These are phyloP conservation scores for Callorhinus ursinus DNA, from an alignment of 2,113 vertebrate species.

Conservation along the genomic window DNA sequence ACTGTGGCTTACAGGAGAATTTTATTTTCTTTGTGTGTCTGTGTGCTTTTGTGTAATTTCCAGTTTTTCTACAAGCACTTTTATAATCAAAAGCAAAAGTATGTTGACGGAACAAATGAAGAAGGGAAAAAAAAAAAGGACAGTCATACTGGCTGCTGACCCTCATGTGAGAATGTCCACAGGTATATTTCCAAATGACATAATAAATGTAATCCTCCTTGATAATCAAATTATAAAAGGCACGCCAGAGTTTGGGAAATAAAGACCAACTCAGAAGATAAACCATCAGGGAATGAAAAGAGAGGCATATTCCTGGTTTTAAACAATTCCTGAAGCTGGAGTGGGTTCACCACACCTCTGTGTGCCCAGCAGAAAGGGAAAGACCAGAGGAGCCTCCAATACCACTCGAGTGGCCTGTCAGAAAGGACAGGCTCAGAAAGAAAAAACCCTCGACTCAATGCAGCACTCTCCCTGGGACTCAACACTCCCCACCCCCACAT, in stretches of 20 bases:
- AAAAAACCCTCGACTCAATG: background rate
- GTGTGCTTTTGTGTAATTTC: background rate
- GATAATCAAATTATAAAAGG: conserved; percentile 22
- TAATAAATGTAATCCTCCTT: background rate
- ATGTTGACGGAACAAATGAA: background rate
- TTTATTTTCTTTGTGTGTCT: background rate
- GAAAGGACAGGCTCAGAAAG: background rate
- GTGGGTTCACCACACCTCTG: background rate
- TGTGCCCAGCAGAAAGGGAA: background rate
- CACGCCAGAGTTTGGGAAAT: background rate
- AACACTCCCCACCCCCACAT: background rate
- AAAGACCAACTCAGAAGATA: background rate
- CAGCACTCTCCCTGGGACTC: background rate
- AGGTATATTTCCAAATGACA: background rate
- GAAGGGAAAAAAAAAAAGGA: background rate
- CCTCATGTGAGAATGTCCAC: background rate
- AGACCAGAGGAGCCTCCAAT: background rate
- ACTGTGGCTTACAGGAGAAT: background rate
- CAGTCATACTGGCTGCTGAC: rapidly evolving
- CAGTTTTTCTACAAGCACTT: background rate
- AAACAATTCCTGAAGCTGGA: background rate
- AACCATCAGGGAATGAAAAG: background rate
- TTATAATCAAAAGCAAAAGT: background rate
- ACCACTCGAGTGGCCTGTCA: background rate
- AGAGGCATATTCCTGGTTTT: background rate